Evolutionary conservation across 2,797 vertebrate species (phyloP).

Genomic region (Manis pentadactyla): DNA sequence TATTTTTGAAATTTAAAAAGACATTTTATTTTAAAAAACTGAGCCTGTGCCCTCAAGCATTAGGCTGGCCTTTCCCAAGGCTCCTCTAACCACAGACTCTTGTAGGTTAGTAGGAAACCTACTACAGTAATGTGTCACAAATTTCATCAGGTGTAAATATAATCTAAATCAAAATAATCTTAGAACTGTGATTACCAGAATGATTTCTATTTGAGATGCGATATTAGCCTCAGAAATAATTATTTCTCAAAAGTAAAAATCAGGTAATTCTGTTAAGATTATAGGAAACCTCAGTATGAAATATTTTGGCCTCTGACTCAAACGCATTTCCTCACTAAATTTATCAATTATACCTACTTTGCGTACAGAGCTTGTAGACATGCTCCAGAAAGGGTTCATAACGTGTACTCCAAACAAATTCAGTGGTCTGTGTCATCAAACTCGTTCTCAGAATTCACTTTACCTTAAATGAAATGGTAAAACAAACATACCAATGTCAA

Average conservation of each 20-base stretch:
- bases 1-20: background rate
- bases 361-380: conserved; percentile 94
- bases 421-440: conserved; percentile 83
- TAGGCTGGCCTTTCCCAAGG: background rate
- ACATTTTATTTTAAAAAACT: conserved; percentile 41
- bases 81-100: background rate
- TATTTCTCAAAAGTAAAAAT: conserved; percentile 28
- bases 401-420: conserved; percentile 83
- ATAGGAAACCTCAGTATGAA: background rate
- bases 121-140: background rate
- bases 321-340: background rate
- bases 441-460: conserved; percentile 82
- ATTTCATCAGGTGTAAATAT: background rate
- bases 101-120: background rate
- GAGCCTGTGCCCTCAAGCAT: background rate
- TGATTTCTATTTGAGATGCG: background rate
- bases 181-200: background rate
- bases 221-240: conserved; percentile 6
- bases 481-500: conserved; percentile 10
- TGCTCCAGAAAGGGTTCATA: conserved; percentile 99
- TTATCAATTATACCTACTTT: conserved; percentile 89
- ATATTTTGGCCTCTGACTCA: background rate
- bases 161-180: background rate
- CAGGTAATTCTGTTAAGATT: background rate
- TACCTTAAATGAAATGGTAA: conserved; percentile 73